Percentiles rank a stretch among this genome's conserved stretches.
Conservation (phyloP, 2,113 vertebrate genomes). For the Daubentonia madagascariensis region DNA sequence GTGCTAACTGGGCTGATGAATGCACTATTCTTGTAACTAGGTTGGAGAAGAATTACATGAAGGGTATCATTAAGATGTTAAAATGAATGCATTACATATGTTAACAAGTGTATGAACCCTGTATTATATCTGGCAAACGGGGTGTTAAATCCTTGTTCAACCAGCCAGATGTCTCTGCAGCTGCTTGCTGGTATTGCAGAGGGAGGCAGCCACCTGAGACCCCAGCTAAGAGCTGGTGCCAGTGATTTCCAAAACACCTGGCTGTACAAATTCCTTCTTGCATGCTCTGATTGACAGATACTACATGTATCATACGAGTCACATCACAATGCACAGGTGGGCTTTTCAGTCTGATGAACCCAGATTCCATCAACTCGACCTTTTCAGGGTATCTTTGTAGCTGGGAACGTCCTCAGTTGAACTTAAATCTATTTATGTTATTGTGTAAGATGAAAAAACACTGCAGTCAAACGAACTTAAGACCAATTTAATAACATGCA, state of each 20-base stretch:
- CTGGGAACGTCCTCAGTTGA: not conserved
- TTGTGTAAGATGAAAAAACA: not conserved
- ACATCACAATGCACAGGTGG: not conserved
- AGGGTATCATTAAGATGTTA: conserved; percentile 76
- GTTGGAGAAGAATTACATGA: conserved; percentile 71
- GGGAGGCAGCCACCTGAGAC: conserved; percentile 72
- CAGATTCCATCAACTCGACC: conserved; percentile 16
- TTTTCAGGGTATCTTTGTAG: not conserved
- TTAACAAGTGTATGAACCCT: conserved; percentile 75
- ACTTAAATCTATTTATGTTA: not conserved
- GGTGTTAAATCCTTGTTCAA: conserved; percentile 73
- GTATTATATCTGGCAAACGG: conserved; percentile 70
- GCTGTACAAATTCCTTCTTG: conserved; percentile 42
- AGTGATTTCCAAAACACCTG: conserved; percentile 50
- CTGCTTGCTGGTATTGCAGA: conserved; percentile 50
- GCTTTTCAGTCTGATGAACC: not conserved
- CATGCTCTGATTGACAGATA: conserved; percentile 9
- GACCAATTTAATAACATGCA: not conserved
- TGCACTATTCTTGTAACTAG: conserved; percentile 50
- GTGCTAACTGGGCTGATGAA: conserved; percentile 56
- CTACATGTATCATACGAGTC: not conserved
- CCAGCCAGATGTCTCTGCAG: conserved; percentile 77
- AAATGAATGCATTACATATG: conserved; percentile 74
- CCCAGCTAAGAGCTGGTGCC: not conserved
- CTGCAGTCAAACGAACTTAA: not conserved